phyloP scores from a whole-genome alignment of 2,888 invertebrate species.

The Plebejus melissa region DNA sequence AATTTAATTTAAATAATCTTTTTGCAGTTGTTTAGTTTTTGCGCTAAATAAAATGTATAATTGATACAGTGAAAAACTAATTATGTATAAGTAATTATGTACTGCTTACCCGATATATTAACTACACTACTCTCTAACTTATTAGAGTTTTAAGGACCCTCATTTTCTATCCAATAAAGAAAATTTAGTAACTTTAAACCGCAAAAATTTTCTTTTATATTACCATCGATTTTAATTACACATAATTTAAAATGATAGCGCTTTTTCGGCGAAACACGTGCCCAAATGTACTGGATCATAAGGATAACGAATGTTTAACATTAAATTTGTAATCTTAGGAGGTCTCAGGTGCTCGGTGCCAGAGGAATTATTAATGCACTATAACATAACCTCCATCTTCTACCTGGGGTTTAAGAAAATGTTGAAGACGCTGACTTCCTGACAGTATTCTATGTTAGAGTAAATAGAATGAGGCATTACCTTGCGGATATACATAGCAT shows the following conservation, averaged over 20 bases:
- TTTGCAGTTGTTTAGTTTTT: too few relatives aligned
- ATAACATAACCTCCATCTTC: background rate
- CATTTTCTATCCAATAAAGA: background rate
- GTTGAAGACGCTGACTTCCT: background rate
- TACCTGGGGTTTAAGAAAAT: background rate
- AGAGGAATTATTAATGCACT: conserved; percentile 20
- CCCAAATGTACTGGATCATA: conserved; percentile 7
- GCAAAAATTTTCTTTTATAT: background rate
- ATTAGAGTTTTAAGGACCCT: background rate
- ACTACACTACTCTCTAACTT: background rate
- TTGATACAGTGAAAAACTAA: too few relatives aligned
- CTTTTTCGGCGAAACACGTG: conserved; percentile 9
- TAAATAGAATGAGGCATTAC: too few relatives aligned
- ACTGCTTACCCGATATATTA: background rate
- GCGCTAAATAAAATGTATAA: too few relatives aligned
- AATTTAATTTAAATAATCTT: too few relatives aligned
- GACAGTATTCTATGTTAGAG: too few relatives aligned
- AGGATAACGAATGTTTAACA: conserved; percentile 18
- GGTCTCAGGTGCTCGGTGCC: conserved; percentile 5
- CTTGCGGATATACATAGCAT: too few relatives aligned
- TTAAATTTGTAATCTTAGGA: conserved; percentile 19
- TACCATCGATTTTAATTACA: conserved; percentile 7
- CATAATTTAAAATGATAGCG: conserved; percentile 8
- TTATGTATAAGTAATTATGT: background rate
- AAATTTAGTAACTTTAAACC: background rate